Base-by-base conservation (phyloP, 2,113 vertebrate species). In the Epinephelus moara region DNA sequence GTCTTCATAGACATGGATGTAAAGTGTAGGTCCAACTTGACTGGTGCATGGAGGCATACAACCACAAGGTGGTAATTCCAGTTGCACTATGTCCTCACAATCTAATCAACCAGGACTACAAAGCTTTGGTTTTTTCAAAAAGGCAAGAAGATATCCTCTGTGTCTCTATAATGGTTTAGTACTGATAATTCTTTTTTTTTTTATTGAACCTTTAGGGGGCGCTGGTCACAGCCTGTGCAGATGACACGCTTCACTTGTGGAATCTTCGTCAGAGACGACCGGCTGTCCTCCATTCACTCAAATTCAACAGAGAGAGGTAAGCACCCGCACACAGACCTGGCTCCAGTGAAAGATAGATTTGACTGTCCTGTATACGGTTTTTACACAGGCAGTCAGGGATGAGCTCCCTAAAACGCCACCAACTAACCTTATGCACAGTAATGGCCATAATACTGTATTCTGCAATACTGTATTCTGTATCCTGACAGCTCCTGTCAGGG, bases 231-330 rank as follows among this genome's bases (percentile, higher is more conserved):
- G 97, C 97, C 0, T 96, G 97, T 91, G 97, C 98, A 81, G 98
- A 99, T 68, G 98, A 99, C 92, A 97, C 97, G 0, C 96, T 99
- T 88, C 98, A 99, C 94, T 94, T 99, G 81, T 99, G 98, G 98
- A 99, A 99, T 84, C 96, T 99, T 62, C 96, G 98, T 70, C 98
- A 99, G 93, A 98, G 99, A 79, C 96, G 96, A 37, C 98, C 98
- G 19, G 98, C 98, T 21, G 87, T 99, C 89, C 97, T 99, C 70
- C 98, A 99, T 93, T 99, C 98, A 27, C 96, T 99, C 85, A 99
- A 98, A 92, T 99, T 99, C 95, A 99, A 98, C 91, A 96, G 97
- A 93, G 98, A 99, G 93, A 95, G 97, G 98, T 99, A 96, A 96
- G 96, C 40, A 75, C 18, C 40, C 23, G 14, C 64, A 12, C 52